A percentile compares a stretch with the other conserved stretches of the same genome.
phyloP scores from a whole-genome alignment of 2,113 vertebrate species.

The Engystomops pustulosus region DNA sequence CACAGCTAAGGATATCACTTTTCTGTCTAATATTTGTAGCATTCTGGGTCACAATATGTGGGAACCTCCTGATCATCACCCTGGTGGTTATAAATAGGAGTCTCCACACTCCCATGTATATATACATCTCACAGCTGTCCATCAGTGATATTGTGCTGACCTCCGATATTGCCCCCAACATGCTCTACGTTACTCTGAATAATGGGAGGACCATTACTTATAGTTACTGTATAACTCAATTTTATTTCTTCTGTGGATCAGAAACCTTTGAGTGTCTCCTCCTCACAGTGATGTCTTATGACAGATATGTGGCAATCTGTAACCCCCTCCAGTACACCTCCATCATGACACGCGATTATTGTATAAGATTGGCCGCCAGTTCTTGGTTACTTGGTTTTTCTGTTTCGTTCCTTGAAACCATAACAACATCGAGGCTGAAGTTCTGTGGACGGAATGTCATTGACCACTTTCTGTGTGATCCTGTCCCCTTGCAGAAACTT shows the following conservation, averaged over 20 bases:
- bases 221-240: neutral
- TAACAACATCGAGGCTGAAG: too few species aligned
- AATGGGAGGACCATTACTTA: neutral
- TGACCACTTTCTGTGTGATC: too few species aligned
- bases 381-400: too few species aligned
- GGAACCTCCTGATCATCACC: neutral
- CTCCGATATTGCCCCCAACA: neutral
- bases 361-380: too few species aligned
- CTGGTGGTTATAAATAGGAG: neutral
- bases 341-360: too few species aligned
- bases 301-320: too few species aligned
- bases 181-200: neutral
- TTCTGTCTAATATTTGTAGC: neutral
- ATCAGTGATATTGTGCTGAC: neutral
- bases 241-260: neutral
- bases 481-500: too few species aligned
- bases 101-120: neutral
- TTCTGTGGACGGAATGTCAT: too few species aligned
- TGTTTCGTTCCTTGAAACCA: too few species aligned
- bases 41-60: neutral
- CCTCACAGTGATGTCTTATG: too few species aligned
- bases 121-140: neutral
- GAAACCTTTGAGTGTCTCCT: neutral
- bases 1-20: neutral
- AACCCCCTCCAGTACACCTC: too few species aligned